Percentiles rank a stretch among this genome's conserved stretches.
phyloP scores from a whole-genome alignment of 1,140 invertebrate genomes.

The Elymnias hypermnestra region DNA sequence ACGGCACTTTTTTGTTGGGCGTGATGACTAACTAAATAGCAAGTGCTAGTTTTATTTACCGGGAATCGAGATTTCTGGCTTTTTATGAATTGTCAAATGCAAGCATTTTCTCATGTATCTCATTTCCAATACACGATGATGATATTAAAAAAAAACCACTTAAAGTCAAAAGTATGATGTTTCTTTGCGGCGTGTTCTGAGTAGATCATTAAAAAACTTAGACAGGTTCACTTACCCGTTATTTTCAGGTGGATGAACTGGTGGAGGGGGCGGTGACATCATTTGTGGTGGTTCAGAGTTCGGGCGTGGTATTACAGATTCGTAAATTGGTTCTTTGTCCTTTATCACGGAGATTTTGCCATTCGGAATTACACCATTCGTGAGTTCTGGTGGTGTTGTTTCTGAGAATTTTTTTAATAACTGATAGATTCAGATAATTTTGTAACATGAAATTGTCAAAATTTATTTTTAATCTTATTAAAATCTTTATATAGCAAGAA shows the following conservation, averaged over 20 bases:
- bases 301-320: conserved; percentile 85
- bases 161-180: no score
- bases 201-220: not conserved
- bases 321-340: conserved; percentile 87
- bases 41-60: no score
- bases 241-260: conserved; percentile 32
- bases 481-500: no score
- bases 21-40: no score
- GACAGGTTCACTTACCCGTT: conserved; percentile 56
- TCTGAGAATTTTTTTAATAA: conserved; percentile 26
- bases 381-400: conserved; percentile 46
- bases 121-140: no score
- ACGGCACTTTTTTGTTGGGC: no score
- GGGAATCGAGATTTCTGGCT: no score
- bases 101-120: no score
- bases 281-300: conserved; percentile 16
- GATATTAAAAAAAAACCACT: no score
- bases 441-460: not conserved
- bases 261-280: conserved; percentile 40
- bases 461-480: no score
- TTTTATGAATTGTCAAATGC: no score
- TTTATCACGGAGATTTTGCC: conserved; percentile 53
- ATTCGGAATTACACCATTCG: conserved; percentile 61
- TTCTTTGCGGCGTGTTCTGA: no score
- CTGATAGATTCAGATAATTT: not conserved